Percentiles rank a stretch among this genome's conserved stretches.
Evolutionary conservation across 2,888 invertebrate species (phyloP).

Genomic region (Abscondita cerata): DNA sequence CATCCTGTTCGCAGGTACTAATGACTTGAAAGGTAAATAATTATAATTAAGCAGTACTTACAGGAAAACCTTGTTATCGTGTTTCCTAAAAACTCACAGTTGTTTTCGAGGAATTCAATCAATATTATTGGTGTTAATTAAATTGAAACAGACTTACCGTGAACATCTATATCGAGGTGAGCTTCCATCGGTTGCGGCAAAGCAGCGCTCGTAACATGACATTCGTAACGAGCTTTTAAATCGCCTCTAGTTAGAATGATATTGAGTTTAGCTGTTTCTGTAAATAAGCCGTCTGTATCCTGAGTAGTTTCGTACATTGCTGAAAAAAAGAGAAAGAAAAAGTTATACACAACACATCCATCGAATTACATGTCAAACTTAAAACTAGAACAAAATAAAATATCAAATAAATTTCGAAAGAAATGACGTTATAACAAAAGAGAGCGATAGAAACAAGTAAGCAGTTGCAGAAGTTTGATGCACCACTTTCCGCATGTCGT

Average conservation of each 20-base stretch:
- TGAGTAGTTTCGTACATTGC: constrained; percentile 56
- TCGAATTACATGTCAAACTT: constrained; percentile 1
- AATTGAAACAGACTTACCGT: constrained; percentile 65
- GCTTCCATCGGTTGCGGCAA: constrained; percentile 67
- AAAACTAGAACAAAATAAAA: background rate
- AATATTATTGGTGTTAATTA: no score
- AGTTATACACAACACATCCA: background rate
- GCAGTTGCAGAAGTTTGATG: constrained; percentile 29
- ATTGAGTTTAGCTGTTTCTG: constrained; percentile 69
- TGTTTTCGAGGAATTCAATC: no score
- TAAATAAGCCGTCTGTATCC: constrained; percentile 66
- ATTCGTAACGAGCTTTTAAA: constrained; percentile 74
- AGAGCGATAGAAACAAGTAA: constrained; percentile 15
- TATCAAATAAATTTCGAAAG: constrained; percentile 2
- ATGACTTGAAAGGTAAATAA: no score
- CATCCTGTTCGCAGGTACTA: no score
- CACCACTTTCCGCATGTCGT: constrained; percentile 17
- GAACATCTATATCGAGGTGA: constrained; percentile 72
- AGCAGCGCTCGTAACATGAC: constrained; percentile 75
- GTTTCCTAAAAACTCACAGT: no score
- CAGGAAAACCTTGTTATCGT: no score
- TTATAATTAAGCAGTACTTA: no score
- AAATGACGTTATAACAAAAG: constrained; percentile 20
- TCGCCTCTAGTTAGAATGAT: constrained; percentile 75
- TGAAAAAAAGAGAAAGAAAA: constrained; percentile 51